Conservation (phyloP, 1,140 invertebrate species). For the Semibalanus balanoides region DNA sequence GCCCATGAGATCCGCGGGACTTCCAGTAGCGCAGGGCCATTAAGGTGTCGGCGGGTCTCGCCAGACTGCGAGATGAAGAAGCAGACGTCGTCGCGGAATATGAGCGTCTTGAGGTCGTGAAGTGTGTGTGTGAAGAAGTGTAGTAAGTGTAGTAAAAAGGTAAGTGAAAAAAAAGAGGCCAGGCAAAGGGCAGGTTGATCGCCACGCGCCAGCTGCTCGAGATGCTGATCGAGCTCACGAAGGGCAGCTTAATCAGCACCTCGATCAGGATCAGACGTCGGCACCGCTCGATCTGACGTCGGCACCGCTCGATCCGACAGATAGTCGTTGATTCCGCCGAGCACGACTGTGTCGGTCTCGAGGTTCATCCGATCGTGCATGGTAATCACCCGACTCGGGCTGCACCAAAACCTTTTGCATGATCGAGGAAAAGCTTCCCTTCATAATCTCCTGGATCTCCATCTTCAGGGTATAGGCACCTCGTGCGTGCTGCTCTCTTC, state of each 20-base stretch:
- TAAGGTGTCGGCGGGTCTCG: constrained; percentile 95
- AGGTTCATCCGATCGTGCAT: constrained; percentile 98
- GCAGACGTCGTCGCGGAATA: constrained; percentile 98
- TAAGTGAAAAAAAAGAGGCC: too few relatives aligned
- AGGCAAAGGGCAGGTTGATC: constrained; percentile 96
- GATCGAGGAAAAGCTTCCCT: constrained; percentile 94
- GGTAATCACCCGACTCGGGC: constrained; percentile 96
- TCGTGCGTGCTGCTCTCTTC: constrained; percentile 80
- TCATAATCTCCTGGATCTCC: constrained; percentile 99
- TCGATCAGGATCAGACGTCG: constrained; percentile 90
- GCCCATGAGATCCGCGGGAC: constrained; percentile 83
- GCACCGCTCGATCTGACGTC: too few relatives aligned
- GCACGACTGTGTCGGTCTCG: constrained; percentile 47
- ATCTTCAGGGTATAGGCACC: constrained; percentile 92
- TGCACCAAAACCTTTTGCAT: constrained; percentile 99
- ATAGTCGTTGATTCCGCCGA: constrained; percentile 90
- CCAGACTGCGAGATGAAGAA: constrained; percentile 98
- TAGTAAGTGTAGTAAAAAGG: too few relatives aligned
- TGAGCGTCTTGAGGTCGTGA: constrained; percentile 90
- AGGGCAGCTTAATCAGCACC: constrained; percentile 97
- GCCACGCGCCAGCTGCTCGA: constrained; percentile 97
- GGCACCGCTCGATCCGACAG: constrained; percentile 92
- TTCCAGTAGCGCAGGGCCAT: constrained; percentile 95
- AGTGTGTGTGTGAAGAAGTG: too few relatives aligned
- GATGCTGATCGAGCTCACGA: constrained; percentile 91